Conservation (phyloP, 2,888 invertebrate species). For the Sabatieria punctata region DNA sequence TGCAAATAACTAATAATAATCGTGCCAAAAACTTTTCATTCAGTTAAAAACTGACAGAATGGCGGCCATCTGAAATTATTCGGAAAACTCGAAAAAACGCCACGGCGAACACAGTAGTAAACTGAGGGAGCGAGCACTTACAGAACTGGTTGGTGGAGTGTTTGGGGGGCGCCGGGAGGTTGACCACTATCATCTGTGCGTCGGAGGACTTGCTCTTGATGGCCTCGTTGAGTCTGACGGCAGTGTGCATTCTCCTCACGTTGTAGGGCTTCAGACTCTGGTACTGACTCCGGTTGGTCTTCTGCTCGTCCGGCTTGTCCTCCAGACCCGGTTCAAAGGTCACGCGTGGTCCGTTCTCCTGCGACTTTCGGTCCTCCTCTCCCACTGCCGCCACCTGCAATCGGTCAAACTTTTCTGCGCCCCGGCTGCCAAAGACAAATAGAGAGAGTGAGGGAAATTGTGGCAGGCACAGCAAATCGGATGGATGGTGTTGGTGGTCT, state of each 20-base stretch:
- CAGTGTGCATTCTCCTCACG: conserved; percentile 97
- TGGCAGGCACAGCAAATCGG: too few species aligned
- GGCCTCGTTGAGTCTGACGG: conserved; percentile 92
- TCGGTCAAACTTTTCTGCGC: conserved; percentile 11
- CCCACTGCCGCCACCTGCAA: conserved; percentile 13
- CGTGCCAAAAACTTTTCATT: too few species aligned
- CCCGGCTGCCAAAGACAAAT: neutral
- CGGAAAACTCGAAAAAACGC: too few species aligned
- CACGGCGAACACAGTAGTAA: too few species aligned
- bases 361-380: conserved; percentile 3
- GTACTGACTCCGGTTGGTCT: neutral
- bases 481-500: too few species aligned
- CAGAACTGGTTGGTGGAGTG: conserved; percentile 23
- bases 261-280: conserved; percentile 33
- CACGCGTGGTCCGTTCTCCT: conserved; percentile 21
- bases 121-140: too few species aligned
- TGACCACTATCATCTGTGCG: conserved; percentile 91
- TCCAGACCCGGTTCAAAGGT: neutral
- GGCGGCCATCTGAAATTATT: too few species aligned
- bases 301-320: conserved; percentile 12
- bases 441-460: neutral
- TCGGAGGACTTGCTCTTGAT: conserved; percentile 90
- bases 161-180: conserved; percentile 89
- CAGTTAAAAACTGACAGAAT: too few species aligned
- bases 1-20: too few species aligned